Evolutionary conservation across 1,140 invertebrate species (phyloP).

Genomic region (Hydropsyche tenuis): DNA sequence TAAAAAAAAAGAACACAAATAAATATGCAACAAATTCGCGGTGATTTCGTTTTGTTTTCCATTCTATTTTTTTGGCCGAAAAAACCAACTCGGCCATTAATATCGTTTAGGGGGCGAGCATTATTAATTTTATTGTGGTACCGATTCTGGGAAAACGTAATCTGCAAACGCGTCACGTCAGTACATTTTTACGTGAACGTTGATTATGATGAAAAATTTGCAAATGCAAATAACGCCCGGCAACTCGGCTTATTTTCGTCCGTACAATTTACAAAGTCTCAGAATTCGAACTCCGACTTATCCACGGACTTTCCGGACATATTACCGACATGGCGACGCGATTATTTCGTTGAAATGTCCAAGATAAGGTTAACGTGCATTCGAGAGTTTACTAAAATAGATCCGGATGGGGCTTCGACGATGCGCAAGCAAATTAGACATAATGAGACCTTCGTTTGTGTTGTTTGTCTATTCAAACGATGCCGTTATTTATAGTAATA

Average conservation of each 20-base stretch:
- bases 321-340: too few species aligned
- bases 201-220: conserved; percentile 14
- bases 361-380: too few species aligned
- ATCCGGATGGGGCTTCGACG: not conserved
- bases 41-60: too few species aligned
- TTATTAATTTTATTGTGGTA: conserved; percentile 27
- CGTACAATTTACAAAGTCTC: not conserved
- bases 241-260: too few species aligned
- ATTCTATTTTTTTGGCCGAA: not conserved
- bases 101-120: conserved; percentile 1
- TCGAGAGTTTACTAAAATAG: too few species aligned
- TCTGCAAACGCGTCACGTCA: conserved; percentile 25
- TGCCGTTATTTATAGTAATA: not conserved
- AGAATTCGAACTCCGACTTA: too few species aligned
- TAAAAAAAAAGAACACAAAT: too few species aligned
- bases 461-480: not conserved
- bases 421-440: not conserved
- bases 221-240: conserved; percentile 8
- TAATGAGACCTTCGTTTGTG: not conserved
- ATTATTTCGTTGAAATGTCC: not conserved
- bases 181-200: conserved; percentile 16
- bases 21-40: too few species aligned
- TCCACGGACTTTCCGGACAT: too few species aligned
- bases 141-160: conserved; percentile 14
- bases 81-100: conserved; percentile 15